phyloP scores from a whole-genome alignment of 2,797 vertebrate genomes.

The Paratrypauchen microcephalus region DNA sequence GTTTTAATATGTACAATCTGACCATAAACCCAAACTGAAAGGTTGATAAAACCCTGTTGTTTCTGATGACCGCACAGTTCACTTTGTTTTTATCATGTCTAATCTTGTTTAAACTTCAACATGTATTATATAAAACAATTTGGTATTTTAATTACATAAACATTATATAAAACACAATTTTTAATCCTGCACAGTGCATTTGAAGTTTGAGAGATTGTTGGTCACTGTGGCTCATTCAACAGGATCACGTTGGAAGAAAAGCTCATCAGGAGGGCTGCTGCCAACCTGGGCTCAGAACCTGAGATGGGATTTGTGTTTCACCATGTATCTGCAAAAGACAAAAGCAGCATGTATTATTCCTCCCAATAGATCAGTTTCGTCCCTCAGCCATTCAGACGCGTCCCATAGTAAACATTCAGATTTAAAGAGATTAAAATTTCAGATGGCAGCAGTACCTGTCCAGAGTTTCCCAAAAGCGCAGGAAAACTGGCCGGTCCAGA shows the following conservation, averaged over 20 bases:
- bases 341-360: background rate
- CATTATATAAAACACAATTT: slow-evolving; percentile 55
- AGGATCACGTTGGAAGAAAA: slow-evolving; percentile 20
- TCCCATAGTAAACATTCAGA: background rate
- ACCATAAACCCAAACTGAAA: slow-evolving; percentile 40
- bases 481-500: slow-evolving; percentile 93
- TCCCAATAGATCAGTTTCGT: background rate
- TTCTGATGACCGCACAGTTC: slow-evolving; percentile 9
- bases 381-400: background rate
- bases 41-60: slow-evolving; percentile 22
- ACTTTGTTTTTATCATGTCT: slow-evolving; percentile 6
- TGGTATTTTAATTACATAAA: slow-evolving; percentile 58
- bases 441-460: slow-evolving; percentile 83
- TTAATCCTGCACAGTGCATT: slow-evolving; percentile 27
- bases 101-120: slow-evolving; percentile 14
- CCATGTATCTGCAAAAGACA: slow-evolving; percentile 87
- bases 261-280: slow-evolving; percentile 43
- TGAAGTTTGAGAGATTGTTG: slow-evolving; percentile 31
- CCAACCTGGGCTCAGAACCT: slow-evolving; percentile 84
- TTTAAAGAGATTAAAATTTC: background rate
- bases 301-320: slow-evolving; percentile 98
- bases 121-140: slow-evolving; percentile 63
- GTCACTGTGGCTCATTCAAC: slow-evolving; percentile 8
- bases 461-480: slow-evolving; percentile 97
- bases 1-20: slow-evolving; percentile 61